Evolutionary conservation across 1,140 invertebrate genomes (phyloP), one percentile per base, ranked within the genome.

Genomic region (Aphidius ervi): DNA sequence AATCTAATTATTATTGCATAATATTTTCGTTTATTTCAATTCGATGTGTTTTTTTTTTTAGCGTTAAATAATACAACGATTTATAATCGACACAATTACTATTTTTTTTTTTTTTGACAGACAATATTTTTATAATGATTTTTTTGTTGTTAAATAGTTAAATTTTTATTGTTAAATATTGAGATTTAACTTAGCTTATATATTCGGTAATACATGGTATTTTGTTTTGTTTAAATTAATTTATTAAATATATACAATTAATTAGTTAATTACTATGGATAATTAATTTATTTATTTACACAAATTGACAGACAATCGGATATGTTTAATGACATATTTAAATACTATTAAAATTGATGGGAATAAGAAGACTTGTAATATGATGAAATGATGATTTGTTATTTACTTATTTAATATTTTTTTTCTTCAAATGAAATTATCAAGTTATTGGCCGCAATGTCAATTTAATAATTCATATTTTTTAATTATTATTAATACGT

Each of bases 21-120:
- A 56, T 56, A 56, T 43, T 45, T 56, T 45, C 43, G 46, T 43
- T 40, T 53, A 40, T 40, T 53, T 53, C 2, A 10, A 45, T 7
- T 9, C 7, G 10, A 45, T 10, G 10, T 45, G 10, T 45, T 45
- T 9, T 9, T 45, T 45, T 9, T 45, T 9, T 45, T 9, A 3
- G 2, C 2, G 43, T 45, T 77, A 79, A 78, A 79, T 79, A 76
- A 77, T 77, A 77, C 71, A 74, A 73, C 75, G 76, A 71, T 76
- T 31, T 31, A 31, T 31, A 31, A 31, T 77, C 75, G 72, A 75
- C 74, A 77, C 70, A 76, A 65, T 75, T 75, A 77, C 70, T 75
- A 72, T 50, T 63, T 40, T 42, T 9, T 60, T 54, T 37, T 41
- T 23, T 9, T 31, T 43, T 39, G 5, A 45, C 53, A 5, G 53